Evolutionary conservation across 1,140 invertebrate species (phyloP), one percentile per base, ranked within the genome.

Genomic region (Aricia agestis): DNA sequence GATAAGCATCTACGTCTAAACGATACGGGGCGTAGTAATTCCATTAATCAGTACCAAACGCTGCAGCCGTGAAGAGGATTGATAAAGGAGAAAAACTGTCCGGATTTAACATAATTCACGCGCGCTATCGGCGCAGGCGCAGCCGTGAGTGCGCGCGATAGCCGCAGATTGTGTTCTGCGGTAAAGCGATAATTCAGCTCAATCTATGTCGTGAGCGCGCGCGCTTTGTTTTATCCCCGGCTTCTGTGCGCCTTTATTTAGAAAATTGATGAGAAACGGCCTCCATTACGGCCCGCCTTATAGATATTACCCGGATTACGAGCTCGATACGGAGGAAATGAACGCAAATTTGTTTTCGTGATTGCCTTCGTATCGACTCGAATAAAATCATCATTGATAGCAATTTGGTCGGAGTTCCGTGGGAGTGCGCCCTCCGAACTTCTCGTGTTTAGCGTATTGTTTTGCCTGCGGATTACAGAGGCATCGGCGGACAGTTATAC

Each of bases 251-350:
- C 89, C 89, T 91, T 91, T 91, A 91, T 91, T 91, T 91, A 91
- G 89, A 91, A 91, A 91, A 91, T 91, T 91, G 89, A 91, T 91
- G 87, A 91, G 89, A 91, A 90, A 91, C 88, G 89, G 85, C 89
- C 85, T 89, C 89, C 89, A 91, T 91, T 91, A 90, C 86, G 85
- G 76, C 81, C 84, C 82, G 87, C 82, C 86, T 83, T 85, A 87
- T 52, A 89, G 85, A 88, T 87, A 86, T 89, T 84, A 82, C 83
- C 74, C 76, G 75, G 78, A 79, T 75, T 74, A 82, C 84, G 80
- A 83, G 83, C 82, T 81, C 81, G 81, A 83, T 76, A 78, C 80
- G 85, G 82, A 86, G 86, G 86, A 89, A 90, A 90, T 91, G 85
- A 89, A 89, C 85, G 82, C 82, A 90, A 89, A 90, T 90, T 89